These are phyloP conservation scores for Nemurella pictetii DNA, from an alignment of 2,888 invertebrate genomes.

Conservation along the genomic window DNA sequence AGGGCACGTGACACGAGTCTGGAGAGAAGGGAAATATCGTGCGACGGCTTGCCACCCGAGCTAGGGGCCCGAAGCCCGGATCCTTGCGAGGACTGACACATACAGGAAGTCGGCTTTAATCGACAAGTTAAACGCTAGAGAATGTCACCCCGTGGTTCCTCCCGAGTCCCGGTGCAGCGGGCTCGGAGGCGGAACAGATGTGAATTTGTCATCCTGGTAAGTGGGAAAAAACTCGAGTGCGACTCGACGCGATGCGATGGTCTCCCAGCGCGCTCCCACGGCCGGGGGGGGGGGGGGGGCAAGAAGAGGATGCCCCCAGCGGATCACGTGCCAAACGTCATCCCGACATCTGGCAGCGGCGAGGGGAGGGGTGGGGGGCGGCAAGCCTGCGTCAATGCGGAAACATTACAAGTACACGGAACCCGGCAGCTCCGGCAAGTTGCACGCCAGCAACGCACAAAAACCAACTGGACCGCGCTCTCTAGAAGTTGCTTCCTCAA, in stretches of 20 bases:
- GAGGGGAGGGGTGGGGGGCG: no score
- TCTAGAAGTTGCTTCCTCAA: no score
- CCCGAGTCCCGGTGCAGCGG: neutral
- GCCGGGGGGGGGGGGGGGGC: neutral
- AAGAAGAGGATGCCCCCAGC: constrained; percentile 21
- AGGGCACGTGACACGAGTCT: no score
- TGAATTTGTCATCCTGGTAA: neutral
- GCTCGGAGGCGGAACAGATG: neutral
- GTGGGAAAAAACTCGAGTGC: neutral
- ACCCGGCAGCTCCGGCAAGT: neutral
- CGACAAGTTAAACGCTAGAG: neutral
- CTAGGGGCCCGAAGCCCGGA: no score
- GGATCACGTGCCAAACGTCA: constrained; percentile 30
- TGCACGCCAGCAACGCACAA: no score
- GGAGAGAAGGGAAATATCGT: no score
- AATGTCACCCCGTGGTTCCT: neutral
- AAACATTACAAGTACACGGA: neutral
- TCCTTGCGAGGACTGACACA: neutral
- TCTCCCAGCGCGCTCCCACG: constrained; percentile 28
- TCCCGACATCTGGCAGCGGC: neutral
- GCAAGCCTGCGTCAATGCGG: neutral
- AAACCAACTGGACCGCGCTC: no score
- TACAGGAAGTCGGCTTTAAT: neutral
- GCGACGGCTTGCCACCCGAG: no score
- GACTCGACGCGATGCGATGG: neutral